Evolutionary conservation across 1,140 invertebrate genomes (phyloP), one percentile per base, ranked within the genome.

Genomic region (Medauroidea extradentata): DNA sequence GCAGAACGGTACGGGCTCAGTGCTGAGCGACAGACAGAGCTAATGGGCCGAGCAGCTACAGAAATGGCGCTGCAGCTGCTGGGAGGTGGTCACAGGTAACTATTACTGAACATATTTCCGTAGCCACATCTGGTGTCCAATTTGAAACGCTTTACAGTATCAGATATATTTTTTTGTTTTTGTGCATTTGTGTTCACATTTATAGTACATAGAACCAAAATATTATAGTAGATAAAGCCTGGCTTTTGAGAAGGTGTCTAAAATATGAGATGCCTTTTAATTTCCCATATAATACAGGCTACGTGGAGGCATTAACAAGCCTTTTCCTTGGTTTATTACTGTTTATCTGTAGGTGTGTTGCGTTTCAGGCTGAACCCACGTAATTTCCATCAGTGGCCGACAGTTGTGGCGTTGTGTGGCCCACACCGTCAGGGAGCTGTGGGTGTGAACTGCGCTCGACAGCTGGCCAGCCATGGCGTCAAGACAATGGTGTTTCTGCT

Each of bases 401-500:
- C 81, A 13, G 87, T 93, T 18, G 85, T 88, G 19, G 80, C 90
- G 2, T 72, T 93, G 2, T 90, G 87, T 73, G 89, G 86, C 3
- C 76, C 82, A 3, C 83, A 89, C 67, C 72, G 79, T 29, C 73
- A 76, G 43, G 89, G 90, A 61, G 90, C 89, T 19, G 81, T 86
- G 39, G 89, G 87, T 53, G 83, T 88, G 8, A 83, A 87, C 48
- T 85, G 88, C 61, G 89, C 89, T 54, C 81, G 93, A 18, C 88
- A 93, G 68, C 79, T 95, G 44, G 85, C 88, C 18, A 86, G 88
- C 67, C 91, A 94, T 69, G 90, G 89, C 24, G 85, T 93, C 0
- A 83, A 83, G 56, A 88, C 87, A 0, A 73, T 85, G 21, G 80
- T 91, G 0, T 86, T 84, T 62, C 73, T 85, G n/a, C 82, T 79